phyloP scores from a whole-genome alignment of 1,140 invertebrate species.

The Pollicipes pollicipes region DNA sequence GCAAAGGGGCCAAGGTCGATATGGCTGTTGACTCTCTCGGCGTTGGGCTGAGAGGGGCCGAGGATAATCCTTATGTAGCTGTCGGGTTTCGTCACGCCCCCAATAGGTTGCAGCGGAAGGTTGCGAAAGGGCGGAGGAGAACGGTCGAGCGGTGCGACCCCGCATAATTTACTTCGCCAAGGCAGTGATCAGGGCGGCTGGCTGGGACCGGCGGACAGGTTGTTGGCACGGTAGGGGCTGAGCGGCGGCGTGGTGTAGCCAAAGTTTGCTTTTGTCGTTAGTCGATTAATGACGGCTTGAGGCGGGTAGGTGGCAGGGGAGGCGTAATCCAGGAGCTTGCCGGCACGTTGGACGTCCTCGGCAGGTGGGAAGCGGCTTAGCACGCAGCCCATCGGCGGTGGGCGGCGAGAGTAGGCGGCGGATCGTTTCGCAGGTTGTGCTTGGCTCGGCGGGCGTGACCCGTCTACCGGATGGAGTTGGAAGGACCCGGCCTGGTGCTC shows the following conservation, averaged over 20 bases:
- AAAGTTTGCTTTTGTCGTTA: neutral
- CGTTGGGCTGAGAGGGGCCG: neutral
- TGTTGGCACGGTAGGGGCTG: neutral
- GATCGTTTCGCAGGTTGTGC: neutral
- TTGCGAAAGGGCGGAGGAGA: neutral
- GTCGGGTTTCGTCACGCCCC: neutral
- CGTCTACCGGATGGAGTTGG: neutral
- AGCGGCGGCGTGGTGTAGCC: neutral
- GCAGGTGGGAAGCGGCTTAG: too few relatives aligned
- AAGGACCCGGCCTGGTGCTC: neutral
- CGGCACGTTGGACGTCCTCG: neutral
- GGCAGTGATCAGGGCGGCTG: neutral
- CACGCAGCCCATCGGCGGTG: neutral
- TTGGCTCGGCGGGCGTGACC: too few relatives aligned
- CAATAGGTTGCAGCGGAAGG: neutral
- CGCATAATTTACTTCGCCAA: neutral
- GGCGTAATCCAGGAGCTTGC: neutral
- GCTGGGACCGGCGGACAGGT: neutral
- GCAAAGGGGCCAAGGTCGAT: neutral
- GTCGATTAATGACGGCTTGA: neutral
- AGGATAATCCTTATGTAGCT: neutral
- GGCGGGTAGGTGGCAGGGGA: neutral
- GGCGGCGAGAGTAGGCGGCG: neutral
- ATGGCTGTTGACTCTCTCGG: neutral
- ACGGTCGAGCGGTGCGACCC: neutral